These are phyloP conservation scores for Mactra quadrangularis DNA, from an alignment of 1,140 invertebrate species.

Conservation along the genomic window DNA sequence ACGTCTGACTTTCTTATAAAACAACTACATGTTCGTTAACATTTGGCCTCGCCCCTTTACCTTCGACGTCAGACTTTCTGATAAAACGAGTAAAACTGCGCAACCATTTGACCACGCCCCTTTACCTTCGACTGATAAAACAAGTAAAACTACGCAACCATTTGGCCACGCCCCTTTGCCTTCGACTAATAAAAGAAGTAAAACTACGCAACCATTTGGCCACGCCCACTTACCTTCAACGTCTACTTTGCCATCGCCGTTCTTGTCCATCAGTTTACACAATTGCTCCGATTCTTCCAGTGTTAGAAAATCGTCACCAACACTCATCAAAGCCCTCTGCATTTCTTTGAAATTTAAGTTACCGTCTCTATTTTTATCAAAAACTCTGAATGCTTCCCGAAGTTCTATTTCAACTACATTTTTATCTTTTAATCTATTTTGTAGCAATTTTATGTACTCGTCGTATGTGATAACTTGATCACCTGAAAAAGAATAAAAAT, in stretches of 20 bases:
- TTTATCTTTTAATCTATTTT: conserved; percentile 8
- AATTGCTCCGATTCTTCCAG: conserved; percentile 23
- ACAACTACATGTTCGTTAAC: too few relatives aligned
- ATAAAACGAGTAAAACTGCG: too few relatives aligned
- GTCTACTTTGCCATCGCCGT: conserved; percentile 22
- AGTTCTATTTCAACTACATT: conserved; percentile 48
- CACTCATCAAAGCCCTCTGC: conserved; percentile 7
- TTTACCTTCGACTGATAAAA: too few relatives aligned
- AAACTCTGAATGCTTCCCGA: conserved; percentile 51
- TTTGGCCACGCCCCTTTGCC: too few relatives aligned
- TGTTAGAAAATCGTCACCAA: conserved; percentile 45
- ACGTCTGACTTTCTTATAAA: too few relatives aligned
- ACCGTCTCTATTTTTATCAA: conserved; percentile 54
- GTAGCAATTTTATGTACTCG: conserved; percentile 40
- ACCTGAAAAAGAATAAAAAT: too few relatives aligned
- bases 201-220: too few relatives aligned
- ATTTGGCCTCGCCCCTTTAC: too few relatives aligned
- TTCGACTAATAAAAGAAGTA: background rate
- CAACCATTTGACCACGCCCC: too few relatives aligned
- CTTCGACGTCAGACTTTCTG: too few relatives aligned
- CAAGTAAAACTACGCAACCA: too few relatives aligned
- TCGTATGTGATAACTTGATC: background rate
- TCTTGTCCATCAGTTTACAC: conserved; percentile 34
- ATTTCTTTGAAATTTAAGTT: conserved; percentile 39
- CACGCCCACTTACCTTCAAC: conserved; percentile 37